Base-by-base conservation (phyloP, 2,888 invertebrate genomes). In the Electrophaes corylata region DNA sequence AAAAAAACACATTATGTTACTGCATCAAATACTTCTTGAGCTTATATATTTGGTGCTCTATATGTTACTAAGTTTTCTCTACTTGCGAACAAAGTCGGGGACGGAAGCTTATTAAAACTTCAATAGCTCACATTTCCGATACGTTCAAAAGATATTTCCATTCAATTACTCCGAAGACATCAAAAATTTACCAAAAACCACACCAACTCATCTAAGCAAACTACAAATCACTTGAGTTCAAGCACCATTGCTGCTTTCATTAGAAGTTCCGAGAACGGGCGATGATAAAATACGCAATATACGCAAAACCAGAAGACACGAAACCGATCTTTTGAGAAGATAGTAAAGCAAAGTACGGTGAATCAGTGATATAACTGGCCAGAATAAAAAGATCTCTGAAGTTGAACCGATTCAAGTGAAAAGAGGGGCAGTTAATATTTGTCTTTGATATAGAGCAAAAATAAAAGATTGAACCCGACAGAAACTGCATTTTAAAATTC, bases 301-400 rank as follows among this genome's bases (percentile, higher is more conserved):
- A 66, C 5, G 3, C 8, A 55, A 59, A 26, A 50, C 14, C 43
- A 11, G 14, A 19, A 18, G 50, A 12, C 12, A 23, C 50, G 0
- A 23, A 2, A 45, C 29, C 1, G n/a, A 14, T 8, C 0, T 43
- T 49, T 52, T 47, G 14, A 31, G 18, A 4, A 23, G 26, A 49
- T 64, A 57, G 61, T 70, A 68, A 51, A 65, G 62, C 35, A 40
- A 43, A 47, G 48, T 69, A 57, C 62, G 66, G 65, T 74, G 74
- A 73, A 70, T 62, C 65, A 68, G 66, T 78, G 77, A 75, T 71
- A 72, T 76, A 76, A 78, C 66, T 1, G 49, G 14, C 71, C 64
- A 69, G 47, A 60, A 45, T 66, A 46, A 4, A n/a, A 16, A 65
- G 69, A 69, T 1, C 67, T 58, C 5, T 62, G 10, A 14, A 0